Percentiles rank a stretch among this genome's conserved stretches.
Conservation (phyloP, 2,113 vertebrate species). For the Ovis canadensis region DNA sequence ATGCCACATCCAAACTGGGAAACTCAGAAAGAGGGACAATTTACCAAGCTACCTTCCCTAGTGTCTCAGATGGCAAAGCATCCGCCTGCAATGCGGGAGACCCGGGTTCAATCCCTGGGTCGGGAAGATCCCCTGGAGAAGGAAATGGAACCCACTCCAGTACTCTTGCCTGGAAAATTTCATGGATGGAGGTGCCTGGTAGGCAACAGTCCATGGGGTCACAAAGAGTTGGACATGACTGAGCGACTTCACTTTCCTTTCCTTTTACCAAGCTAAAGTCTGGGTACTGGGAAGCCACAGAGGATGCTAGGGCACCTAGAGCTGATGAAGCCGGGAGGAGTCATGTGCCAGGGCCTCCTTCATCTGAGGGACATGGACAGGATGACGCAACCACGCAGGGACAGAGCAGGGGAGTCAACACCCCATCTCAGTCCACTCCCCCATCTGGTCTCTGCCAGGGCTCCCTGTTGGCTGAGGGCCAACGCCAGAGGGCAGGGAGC, state of each 20-base stretch:
- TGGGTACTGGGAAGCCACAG: background rate
- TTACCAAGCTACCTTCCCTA: background rate
- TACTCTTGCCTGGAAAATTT: background rate
- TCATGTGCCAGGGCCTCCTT: background rate
- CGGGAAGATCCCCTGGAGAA: background rate
- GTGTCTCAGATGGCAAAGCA: background rate
- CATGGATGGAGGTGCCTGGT: background rate
- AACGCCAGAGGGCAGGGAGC: background rate
- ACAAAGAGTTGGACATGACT: background rate
- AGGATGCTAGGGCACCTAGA: background rate
- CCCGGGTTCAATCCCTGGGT: accelerated
- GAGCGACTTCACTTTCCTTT: background rate
- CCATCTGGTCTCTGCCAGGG: background rate
- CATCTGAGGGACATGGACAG: background rate
- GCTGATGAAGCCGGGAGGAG: background rate
- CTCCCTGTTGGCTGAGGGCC: background rate
- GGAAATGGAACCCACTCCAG: background rate
- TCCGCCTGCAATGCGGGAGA: background rate
- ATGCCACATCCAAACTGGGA: background rate
- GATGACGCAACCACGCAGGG: background rate
- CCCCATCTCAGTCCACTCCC: background rate
- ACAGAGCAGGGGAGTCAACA: background rate
- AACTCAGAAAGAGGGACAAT: background rate
- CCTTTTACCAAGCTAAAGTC: background rate
- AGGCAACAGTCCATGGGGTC: background rate